Percentiles rank a stretch among this genome's conserved stretches.
phyloP scores from a whole-genome alignment of 2,113 vertebrate genomes.

The Cinclus mexicanus region DNA sequence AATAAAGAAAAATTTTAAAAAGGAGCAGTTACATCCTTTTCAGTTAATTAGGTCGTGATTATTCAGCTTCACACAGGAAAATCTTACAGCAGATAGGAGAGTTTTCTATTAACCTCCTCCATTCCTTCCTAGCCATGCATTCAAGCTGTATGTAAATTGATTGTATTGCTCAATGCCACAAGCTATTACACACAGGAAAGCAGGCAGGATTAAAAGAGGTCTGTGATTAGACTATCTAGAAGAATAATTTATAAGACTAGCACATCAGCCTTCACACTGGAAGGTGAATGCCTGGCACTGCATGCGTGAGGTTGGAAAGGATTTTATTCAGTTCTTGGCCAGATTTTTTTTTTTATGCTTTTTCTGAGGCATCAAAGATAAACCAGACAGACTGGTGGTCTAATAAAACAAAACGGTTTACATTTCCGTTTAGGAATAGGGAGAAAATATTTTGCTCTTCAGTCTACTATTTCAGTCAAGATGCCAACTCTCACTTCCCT shows the following conservation, averaged over 20 bases:
- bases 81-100: not conserved
- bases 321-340: not conserved
- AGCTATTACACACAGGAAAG: not conserved
- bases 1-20: not conserved
- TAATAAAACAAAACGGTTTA: not conserved
- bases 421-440: not conserved
- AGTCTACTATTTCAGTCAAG: not conserved
- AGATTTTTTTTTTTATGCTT: not conserved
- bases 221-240: not conserved
- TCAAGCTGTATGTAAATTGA: not conserved
- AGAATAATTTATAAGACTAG: not conserved
- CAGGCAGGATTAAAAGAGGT: not conserved
- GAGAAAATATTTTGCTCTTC: not conserved
- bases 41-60: slow-evolving; percentile 9
- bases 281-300: not conserved
- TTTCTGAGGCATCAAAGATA: not conserved
- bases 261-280: not conserved
- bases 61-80: not conserved
- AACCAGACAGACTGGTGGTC: not conserved
- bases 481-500: not conserved
- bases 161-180: not conserved
- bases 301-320: not conserved
- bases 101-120: not conserved
- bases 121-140: not conserved
- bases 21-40: not conserved